A percentile compares a stretch with the other conserved stretches of the same genome.
phyloP scores from a whole-genome alignment of 2,888 invertebrate species.

The Lissonota sp. region DNA sequence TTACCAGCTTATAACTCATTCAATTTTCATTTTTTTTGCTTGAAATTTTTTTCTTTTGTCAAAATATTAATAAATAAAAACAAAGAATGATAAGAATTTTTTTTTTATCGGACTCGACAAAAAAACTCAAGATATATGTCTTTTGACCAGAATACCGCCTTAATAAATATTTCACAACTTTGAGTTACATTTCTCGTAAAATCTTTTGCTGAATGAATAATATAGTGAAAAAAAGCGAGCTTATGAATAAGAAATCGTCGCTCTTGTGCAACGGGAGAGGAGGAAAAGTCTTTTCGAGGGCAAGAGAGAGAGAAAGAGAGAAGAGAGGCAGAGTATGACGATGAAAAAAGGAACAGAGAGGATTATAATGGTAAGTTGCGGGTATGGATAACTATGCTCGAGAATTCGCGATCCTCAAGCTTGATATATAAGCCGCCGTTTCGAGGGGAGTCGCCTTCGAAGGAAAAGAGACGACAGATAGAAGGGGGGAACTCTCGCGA shows the following conservation, averaged over 20 bases:
- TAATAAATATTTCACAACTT: not conserved
- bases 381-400: conserved; percentile 40
- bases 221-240: not conserved
- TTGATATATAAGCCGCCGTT: conserved; percentile 37
- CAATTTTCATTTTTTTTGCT: no score
- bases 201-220: not conserved
- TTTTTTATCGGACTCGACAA: no score
- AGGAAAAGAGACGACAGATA: conserved; percentile 17
- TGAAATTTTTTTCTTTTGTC: no score
- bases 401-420: conserved; percentile 36
- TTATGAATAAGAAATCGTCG: not conserved
- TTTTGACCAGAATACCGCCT: not conserved
- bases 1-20: no score
- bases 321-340: not conserved
- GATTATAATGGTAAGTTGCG: conserved; percentile 40
- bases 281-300: not conserved
- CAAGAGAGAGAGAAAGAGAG: conserved; percentile 12
- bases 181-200: not conserved
- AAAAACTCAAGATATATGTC: no score
- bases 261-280: conserved; percentile 5
- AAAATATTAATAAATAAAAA: no score
- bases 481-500: conserved; percentile 23
- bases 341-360: not conserved
- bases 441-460: not conserved
- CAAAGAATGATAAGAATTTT: no score